Evolutionary conservation across 1,140 invertebrate species (phyloP).

Genomic region (Aphelinus atriplicis): DNA sequence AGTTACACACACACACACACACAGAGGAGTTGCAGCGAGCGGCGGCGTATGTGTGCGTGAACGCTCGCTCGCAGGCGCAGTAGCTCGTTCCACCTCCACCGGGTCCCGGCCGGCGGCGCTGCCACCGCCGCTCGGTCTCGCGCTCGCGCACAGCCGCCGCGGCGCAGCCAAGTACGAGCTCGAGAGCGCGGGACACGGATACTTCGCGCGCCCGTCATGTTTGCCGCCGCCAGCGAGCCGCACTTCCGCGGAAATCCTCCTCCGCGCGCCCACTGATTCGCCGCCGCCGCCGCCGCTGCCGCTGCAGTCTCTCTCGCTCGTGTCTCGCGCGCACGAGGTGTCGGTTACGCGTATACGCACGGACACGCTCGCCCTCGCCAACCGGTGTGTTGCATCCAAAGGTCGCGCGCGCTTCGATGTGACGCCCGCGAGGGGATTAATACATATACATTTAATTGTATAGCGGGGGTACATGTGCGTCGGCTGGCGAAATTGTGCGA

Average conservation of each 20-base stretch:
- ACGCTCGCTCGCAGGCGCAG: too few relatives aligned
- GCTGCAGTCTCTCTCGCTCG: neutral
- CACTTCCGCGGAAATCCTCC: constrained; percentile 21
- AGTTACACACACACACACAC: too few relatives aligned
- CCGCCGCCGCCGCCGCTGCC: neutral
- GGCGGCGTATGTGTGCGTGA: too few relatives aligned
- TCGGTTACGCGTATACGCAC: too few relatives aligned
- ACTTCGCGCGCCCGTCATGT: constrained; percentile 37
- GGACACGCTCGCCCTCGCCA: too few relatives aligned
- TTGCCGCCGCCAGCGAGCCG: constrained; percentile 24
- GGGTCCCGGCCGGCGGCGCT: neutral
- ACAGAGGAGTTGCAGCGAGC: too few relatives aligned
- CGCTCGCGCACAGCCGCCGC: constrained; percentile 4
- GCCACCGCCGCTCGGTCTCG: neutral
- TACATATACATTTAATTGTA: too few relatives aligned
- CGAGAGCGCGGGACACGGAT: constrained; percentile 10
- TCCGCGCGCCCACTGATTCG: neutral
- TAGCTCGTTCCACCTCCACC: too few relatives aligned
- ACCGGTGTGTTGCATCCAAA: neutral
- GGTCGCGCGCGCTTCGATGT: constrained; percentile 9
- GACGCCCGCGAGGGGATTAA: too few relatives aligned
- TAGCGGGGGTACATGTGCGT: too few relatives aligned
- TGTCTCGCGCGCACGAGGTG: neutral
- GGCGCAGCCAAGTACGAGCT: neutral
- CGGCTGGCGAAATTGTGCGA: too few relatives aligned